Conservation (phyloP, 2,888 invertebrate species). For the Acrobasis repandana region DNA sequence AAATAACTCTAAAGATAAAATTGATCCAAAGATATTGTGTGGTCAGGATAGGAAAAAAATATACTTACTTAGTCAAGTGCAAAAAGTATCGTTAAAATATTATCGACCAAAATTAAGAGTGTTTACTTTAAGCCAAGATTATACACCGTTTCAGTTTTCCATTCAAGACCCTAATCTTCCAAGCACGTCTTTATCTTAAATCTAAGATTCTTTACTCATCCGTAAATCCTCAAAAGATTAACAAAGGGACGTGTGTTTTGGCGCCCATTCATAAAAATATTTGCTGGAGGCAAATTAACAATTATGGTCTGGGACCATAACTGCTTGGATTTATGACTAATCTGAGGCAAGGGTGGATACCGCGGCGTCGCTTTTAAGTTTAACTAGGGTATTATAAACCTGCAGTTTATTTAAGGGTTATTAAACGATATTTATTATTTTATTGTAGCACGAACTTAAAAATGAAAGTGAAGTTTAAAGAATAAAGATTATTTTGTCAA, state of each 20-base stretch:
- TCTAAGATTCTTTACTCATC: conserved; percentile 1
- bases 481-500: neutral
- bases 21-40: too few relatives aligned
- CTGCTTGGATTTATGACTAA: conserved; percentile 48
- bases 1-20: too few relatives aligned
- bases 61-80: neutral
- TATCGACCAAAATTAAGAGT: neutral
- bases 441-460: neutral
- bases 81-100: neutral
- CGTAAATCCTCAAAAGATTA: conserved; percentile 11
- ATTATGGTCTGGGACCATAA: conserved; percentile 26
- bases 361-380: conserved; percentile 51
- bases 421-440: neutral
- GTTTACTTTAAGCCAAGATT: conserved; percentile 6
- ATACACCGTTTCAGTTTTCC: neutral
- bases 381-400: conserved; percentile 51
- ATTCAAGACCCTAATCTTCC: conserved; percentile 1
- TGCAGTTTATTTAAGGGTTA: conserved; percentile 50
- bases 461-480: too few relatives aligned
- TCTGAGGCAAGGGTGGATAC: conserved; percentile 39
- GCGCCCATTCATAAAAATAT: conserved; percentile 41
- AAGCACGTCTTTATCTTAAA: neutral
- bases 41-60: neutral
- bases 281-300: conserved; percentile 37
- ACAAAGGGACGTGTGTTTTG: conserved; percentile 5